A percentile compares a stretch with the other conserved stretches of the same genome.
phyloP scores from a whole-genome alignment of 1,140 invertebrate genomes.

The Trypoxylus dichotomus region DNA sequence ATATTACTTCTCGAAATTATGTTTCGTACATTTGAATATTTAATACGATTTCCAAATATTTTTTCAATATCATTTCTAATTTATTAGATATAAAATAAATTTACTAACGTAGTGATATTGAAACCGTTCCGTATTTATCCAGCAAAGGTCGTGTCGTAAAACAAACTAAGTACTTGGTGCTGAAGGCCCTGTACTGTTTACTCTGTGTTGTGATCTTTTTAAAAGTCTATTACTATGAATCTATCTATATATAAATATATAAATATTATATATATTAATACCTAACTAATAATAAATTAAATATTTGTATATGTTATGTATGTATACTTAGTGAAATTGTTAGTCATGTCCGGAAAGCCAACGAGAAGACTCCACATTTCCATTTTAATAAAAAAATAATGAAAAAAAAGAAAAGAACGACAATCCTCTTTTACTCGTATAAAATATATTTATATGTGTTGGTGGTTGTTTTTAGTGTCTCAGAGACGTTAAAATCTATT shows the following conservation, averaged over 20 bases:
- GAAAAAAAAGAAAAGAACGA: constrained; percentile 42
- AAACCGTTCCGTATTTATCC: neutral
- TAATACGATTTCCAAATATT: neutral
- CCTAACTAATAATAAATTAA: constrained; percentile 49
- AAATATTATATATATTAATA: constrained; percentile 46
- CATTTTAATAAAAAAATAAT: constrained; percentile 31
- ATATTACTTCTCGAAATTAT: no score
- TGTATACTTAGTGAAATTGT: constrained; percentile 41
- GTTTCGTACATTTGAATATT: no score
- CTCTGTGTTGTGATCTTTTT: constrained; percentile 57
- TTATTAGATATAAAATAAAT: neutral
- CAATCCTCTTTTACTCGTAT: constrained; percentile 48
- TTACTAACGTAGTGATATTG: constrained; percentile 3
- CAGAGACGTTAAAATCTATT: constrained; percentile 45
- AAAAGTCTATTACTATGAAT: constrained; percentile 56
- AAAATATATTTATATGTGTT: constrained; percentile 41
- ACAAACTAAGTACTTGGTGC: constrained; percentile 32
- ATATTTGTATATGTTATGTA: constrained; percentile 55
- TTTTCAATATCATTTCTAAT: neutral
- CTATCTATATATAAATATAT: constrained; percentile 45
- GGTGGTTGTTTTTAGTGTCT: constrained; percentile 48
- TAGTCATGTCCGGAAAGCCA: constrained; percentile 40
- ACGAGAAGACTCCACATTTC: constrained; percentile 37
- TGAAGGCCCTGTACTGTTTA: constrained; percentile 44
- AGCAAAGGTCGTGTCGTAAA: neutral